Conservation (phyloP, 2,797 vertebrate genomes). For the Smutsia temminckii region DNA sequence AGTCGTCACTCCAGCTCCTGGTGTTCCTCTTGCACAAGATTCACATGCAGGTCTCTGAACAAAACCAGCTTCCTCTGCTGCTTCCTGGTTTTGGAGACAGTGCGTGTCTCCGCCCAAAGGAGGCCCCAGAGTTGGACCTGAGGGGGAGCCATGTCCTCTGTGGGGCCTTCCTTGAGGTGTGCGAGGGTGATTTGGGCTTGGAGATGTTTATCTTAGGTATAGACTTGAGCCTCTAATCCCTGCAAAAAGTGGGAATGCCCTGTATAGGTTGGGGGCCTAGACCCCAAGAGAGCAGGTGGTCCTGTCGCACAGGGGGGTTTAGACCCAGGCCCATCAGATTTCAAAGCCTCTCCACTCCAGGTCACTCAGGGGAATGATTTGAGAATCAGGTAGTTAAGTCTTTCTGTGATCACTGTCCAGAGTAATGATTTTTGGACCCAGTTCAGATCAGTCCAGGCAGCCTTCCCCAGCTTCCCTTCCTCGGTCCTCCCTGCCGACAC, state of each 20-base stretch:
- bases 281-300: neutral
- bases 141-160: accelerated
- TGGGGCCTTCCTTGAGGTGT: neutral
- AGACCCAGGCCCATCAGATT: neutral
- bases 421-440: neutral
- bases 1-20: neutral
- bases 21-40: accelerated
- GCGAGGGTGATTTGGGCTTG: neutral
- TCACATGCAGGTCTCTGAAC: accelerated
- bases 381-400: neutral
- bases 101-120: neutral
- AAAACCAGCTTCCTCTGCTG: neutral
- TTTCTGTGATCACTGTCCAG: neutral
- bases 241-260: neutral
- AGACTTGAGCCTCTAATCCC: neutral
- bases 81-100: neutral
- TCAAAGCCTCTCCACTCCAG: neutral
- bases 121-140: too few species aligned
- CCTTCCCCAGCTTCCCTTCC: neutral
- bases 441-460: neutral
- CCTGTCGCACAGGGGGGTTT: too few species aligned
- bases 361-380: neutral
- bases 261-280: neutral
- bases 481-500: neutral
- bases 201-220: neutral